A percentile compares a stretch with the other conserved stretches of the same genome.
Evolutionary conservation across 2,113 vertebrate genomes (phyloP).

Genomic region (Tursiops truncatus): DNA sequence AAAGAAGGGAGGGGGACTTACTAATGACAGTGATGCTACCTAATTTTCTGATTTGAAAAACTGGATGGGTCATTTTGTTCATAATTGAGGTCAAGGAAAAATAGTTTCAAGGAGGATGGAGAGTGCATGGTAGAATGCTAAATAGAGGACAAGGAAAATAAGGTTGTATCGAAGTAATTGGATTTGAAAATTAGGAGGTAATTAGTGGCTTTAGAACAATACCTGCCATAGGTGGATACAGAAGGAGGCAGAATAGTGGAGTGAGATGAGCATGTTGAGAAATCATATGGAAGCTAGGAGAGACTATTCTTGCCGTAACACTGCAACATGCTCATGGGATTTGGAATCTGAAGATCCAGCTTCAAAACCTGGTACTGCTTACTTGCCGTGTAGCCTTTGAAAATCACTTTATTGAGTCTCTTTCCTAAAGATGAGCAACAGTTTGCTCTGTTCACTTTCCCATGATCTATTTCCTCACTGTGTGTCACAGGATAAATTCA

Average conservation of each 20-base stretch:
- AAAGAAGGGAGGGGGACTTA: not conserved
- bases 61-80: not conserved
- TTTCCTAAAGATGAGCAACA: not conserved
- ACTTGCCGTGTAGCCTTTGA: not conserved
- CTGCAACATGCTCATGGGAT: not conserved
- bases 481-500: not conserved
- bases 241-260: not conserved
- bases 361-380: not conserved
- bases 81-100: slow-evolving; percentile 12
- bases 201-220: slow-evolving; percentile 29
- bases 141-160: not conserved
- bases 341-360: not conserved
- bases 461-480: not conserved
- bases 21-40: not conserved
- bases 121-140: not conserved
- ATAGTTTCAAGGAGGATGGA: not conserved
- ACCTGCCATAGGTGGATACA: not conserved
- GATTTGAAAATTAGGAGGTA: not conserved
- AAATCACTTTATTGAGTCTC: not conserved
- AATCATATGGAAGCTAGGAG: not conserved
- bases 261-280: not conserved
- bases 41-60: not conserved
- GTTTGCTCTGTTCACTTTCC: not conserved
- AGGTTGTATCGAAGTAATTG: not conserved
- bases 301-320: not conserved